Percentiles rank a stretch among this genome's conserved stretches.
phyloP scores from a whole-genome alignment of 1,140 invertebrate genomes.

The Nymphalis io region DNA sequence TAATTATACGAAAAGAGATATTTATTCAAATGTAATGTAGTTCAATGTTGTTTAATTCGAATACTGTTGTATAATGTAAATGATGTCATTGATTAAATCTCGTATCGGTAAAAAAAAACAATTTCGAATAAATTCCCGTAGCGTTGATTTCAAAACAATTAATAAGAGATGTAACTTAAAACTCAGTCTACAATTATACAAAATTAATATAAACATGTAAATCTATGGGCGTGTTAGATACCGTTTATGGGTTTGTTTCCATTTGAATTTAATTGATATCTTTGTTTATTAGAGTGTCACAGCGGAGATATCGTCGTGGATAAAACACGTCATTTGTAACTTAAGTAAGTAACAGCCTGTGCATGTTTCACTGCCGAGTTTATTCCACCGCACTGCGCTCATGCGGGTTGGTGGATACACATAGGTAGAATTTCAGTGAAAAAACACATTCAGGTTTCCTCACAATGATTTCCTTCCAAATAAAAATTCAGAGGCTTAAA shows the following conservation, averaged over 20 bases:
- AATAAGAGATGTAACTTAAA: conserved; percentile 46
- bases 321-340: no score
- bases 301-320: no score
- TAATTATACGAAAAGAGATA: conserved; percentile 14
- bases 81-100: conserved; percentile 8
- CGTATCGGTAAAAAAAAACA: conserved; percentile 16
- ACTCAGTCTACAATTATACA: conserved; percentile 48
- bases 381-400: no score
- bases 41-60: conserved; percentile 27
- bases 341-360: no score
- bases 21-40: conserved; percentile 29
- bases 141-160: conserved; percentile 45
- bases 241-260: conserved; percentile 29
- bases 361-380: no score
- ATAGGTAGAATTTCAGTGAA: no score
- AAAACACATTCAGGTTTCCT: no score
- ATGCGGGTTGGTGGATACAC: no score
- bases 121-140: conserved; percentile 38
- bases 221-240: conserved; percentile 47
- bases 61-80: conserved; percentile 21
- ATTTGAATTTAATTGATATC: conserved; percentile 6
- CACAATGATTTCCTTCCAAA: no score
- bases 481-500: no score
- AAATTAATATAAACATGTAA: conserved; percentile 50
- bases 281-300: no score